phyloP scores from a whole-genome alignment of 1,140 invertebrate genomes.

The Spodoptera frugiperda region DNA sequence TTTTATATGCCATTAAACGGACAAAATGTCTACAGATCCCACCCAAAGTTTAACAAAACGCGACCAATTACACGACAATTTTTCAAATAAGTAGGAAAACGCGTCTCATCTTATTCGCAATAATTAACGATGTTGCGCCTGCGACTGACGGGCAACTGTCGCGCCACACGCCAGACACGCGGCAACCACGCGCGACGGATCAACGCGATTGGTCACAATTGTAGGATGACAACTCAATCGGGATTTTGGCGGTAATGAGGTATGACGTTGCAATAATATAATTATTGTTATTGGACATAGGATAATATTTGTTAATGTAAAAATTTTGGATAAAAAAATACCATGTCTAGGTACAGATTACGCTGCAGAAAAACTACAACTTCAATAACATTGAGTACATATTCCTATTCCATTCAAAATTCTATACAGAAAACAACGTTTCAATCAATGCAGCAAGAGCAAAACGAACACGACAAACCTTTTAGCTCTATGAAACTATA shows the following conservation, averaged over 20 bases:
- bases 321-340: background rate
- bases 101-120: slow-evolving; percentile 31
- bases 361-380: too few species aligned
- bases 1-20: slow-evolving; percentile 22
- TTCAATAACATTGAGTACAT: too few species aligned
- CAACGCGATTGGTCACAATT: slow-evolving; percentile 61
- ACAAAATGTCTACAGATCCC: slow-evolving; percentile 6
- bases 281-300: slow-evolving; percentile 3
- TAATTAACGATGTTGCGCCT: slow-evolving; percentile 56
- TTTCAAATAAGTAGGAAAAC: slow-evolving; percentile 28
- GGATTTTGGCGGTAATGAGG: slow-evolving; percentile 59
- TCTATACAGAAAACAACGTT: background rate
- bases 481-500: slow-evolving; percentile 36
- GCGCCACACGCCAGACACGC: slow-evolving; percentile 40
- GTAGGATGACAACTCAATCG: slow-evolving; percentile 56
- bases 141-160: slow-evolving; percentile 55
- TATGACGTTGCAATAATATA: slow-evolving; percentile 55
- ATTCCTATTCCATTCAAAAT: background rate
- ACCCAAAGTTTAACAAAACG: slow-evolving; percentile 14
- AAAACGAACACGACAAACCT: slow-evolving; percentile 36
- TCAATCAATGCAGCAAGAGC: slow-evolving; percentile 3
- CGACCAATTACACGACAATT: slow-evolving; percentile 43
- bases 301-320: background rate
- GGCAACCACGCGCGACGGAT: slow-evolving; percentile 56
- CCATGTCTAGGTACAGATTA: too few species aligned